phyloP scores from a whole-genome alignment of 2,888 invertebrate genomes.

The Oligia strigilis region DNA sequence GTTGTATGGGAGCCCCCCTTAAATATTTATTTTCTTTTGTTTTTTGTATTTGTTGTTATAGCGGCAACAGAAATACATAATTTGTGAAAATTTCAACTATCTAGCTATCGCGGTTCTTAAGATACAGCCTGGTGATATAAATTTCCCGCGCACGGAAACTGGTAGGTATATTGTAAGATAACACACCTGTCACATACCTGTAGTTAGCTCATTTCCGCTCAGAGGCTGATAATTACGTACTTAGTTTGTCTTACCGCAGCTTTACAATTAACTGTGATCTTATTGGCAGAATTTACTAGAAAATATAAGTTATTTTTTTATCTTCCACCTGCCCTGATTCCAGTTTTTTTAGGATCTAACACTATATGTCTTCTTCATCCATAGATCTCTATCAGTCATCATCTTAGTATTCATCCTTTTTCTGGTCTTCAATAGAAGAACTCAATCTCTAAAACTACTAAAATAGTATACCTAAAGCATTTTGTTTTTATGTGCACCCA shows the following conservation, averaged over 20 bases:
- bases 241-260: background rate
- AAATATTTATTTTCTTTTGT: too few species aligned
- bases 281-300: background rate
- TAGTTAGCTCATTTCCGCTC: background rate
- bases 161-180: background rate
- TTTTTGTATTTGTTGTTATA: too few species aligned
- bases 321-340: background rate
- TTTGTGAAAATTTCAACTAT: too few species aligned
- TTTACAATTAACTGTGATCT: background rate
- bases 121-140: too few species aligned
- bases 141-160: too few species aligned
- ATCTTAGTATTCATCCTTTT: background rate
- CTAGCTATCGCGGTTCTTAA: too few species aligned
- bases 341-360: background rate
- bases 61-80: too few species aligned
- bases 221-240: background rate
- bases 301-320: background rate
- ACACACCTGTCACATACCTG: background rate
- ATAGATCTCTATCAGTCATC: background rate
- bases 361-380: background rate
- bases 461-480: background rate
- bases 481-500: background rate
- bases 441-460: too few species aligned
- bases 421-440: background rate
- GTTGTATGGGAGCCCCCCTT: too few species aligned